phyloP scores from a whole-genome alignment of 1,140 invertebrate species.

The Anoplolepis gracilipes region DNA sequence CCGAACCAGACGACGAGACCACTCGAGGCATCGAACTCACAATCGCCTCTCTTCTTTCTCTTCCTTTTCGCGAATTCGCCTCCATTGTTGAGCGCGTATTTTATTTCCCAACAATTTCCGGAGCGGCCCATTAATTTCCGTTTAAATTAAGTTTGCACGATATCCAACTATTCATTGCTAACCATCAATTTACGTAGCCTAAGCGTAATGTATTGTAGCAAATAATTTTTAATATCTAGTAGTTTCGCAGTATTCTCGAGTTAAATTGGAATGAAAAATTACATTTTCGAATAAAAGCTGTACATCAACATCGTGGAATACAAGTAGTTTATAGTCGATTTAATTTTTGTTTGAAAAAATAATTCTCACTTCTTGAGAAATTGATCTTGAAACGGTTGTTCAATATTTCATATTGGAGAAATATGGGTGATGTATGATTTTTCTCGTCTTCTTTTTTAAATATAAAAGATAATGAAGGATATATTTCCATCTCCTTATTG shows the following conservation, averaged over 20 bases:
- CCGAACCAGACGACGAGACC: constrained; percentile 20
- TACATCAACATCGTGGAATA: background rate
- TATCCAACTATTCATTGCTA: constrained; percentile 1
- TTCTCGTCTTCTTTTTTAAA: background rate
- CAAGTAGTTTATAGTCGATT: background rate
- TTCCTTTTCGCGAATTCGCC: constrained; percentile 1
- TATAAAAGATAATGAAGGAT: background rate
- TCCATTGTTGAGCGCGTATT: constrained; percentile 13
- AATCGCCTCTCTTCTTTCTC: background rate
- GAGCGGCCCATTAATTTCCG: constrained; percentile 12
- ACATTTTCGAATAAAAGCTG: background rate
- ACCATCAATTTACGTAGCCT: background rate
- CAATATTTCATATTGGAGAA: too few relatives aligned
- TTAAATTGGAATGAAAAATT: background rate
- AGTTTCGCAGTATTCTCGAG: background rate
- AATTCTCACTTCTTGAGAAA: background rate
- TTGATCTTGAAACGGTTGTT: background rate
- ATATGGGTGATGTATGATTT: background rate
- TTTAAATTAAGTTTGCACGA: constrained; percentile 9
- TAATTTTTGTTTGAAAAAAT: background rate
- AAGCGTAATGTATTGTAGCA: too few relatives aligned
- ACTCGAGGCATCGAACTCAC: constrained; percentile 29
- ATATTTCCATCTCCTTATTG: background rate
- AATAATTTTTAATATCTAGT: background rate
- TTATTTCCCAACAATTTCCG: constrained; percentile 33